These are phyloP conservation scores for Hyles vespertilio DNA, from an alignment of 1,140 invertebrate genomes.

Conservation along the genomic window DNA sequence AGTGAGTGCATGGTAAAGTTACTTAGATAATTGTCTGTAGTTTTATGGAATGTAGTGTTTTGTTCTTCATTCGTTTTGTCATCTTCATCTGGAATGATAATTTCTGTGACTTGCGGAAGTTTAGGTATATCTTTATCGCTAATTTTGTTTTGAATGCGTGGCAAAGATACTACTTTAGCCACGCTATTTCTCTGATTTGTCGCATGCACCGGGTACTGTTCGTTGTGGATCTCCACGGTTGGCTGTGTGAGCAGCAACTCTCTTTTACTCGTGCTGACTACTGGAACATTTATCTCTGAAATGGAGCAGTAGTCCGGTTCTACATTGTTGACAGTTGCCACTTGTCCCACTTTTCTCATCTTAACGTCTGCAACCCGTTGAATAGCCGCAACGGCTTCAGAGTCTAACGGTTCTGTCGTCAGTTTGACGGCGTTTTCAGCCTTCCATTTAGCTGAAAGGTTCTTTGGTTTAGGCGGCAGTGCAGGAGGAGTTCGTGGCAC, in stretches of 20 bases:
- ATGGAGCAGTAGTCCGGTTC: slow-evolving; percentile 81
- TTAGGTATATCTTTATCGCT: slow-evolving; percentile 78
- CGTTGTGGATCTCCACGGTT: slow-evolving; percentile 71
- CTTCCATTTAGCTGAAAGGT: slow-evolving; percentile 79
- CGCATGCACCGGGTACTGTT: slow-evolving; percentile 63
- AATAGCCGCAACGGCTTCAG: slow-evolving; percentile 80
- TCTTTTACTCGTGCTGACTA: slow-evolving; percentile 73
- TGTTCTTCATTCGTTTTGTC: slow-evolving; percentile 64
- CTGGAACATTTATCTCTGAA: slow-evolving; percentile 80
- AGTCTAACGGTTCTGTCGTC: slow-evolving; percentile 70
- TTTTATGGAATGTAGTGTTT: slow-evolving; percentile 41
- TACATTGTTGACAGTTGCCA: slow-evolving; percentile 64
- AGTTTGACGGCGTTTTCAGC: slow-evolving; percentile 63
- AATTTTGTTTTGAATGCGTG: slow-evolving; percentile 70
- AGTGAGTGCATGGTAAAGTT: slow-evolving; percentile 61
- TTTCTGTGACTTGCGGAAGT: slow-evolving; percentile 79
- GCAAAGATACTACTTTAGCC: slow-evolving; percentile 66
- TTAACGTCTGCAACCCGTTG: slow-evolving; percentile 78
- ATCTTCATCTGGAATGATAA: slow-evolving; percentile 78
- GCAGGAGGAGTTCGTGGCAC: slow-evolving; percentile 80
- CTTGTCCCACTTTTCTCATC: slow-evolving; percentile 69
- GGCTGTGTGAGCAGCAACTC: slow-evolving; percentile 72
- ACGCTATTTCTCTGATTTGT: slow-evolving; percentile 57
- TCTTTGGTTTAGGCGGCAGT: slow-evolving; percentile 82
- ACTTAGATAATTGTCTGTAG: slow-evolving; percentile 53